These are phyloP conservation scores for Heliconius ethilla DNA, from an alignment of 2,888 invertebrate genomes.

Conservation along the genomic window DNA sequence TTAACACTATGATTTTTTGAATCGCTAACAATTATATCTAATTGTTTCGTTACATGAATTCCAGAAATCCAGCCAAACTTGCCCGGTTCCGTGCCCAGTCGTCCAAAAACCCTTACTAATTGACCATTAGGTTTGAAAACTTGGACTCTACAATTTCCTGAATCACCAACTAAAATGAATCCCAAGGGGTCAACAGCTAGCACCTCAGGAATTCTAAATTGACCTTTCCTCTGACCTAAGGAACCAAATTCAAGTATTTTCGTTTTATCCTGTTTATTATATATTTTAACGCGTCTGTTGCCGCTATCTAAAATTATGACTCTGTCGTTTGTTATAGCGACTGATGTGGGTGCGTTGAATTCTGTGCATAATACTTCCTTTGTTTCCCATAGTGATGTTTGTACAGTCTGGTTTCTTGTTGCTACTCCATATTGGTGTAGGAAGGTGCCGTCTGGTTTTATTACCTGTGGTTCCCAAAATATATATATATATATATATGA, in stretches of 20 bases:
- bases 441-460: slow-evolving; percentile 83
- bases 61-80: slow-evolving; percentile 88
- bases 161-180: slow-evolving; percentile 89
- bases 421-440: slow-evolving; percentile 83
- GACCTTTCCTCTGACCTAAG: slow-evolving; percentile 85
- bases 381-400: slow-evolving; percentile 64
- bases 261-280: slow-evolving; percentile 76
- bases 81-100: slow-evolving; percentile 69
- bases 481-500: too few relatives aligned
- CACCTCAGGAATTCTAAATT: slow-evolving; percentile 88
- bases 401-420: slow-evolving; percentile 57
- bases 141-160: slow-evolving; percentile 89
- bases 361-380: slow-evolving; percentile 73
- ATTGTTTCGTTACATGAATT: slow-evolving; percentile 81
- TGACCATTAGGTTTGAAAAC: slow-evolving; percentile 87
- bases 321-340: slow-evolving; percentile 82
- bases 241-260: slow-evolving; percentile 85
- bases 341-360: slow-evolving; percentile 87
- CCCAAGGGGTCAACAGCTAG: slow-evolving; percentile 87
- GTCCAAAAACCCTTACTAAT: slow-evolving; percentile 85
- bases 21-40: slow-evolving; percentile 84
- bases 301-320: slow-evolving; percentile 86
- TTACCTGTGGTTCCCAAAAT: slow-evolving; percentile 34
- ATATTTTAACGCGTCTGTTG: slow-evolving; percentile 85
- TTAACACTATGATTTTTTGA: slow-evolving; percentile 79